Conservation (phyloP, 2,797 vertebrate species). For the Pitangus sulphuratus region DNA sequence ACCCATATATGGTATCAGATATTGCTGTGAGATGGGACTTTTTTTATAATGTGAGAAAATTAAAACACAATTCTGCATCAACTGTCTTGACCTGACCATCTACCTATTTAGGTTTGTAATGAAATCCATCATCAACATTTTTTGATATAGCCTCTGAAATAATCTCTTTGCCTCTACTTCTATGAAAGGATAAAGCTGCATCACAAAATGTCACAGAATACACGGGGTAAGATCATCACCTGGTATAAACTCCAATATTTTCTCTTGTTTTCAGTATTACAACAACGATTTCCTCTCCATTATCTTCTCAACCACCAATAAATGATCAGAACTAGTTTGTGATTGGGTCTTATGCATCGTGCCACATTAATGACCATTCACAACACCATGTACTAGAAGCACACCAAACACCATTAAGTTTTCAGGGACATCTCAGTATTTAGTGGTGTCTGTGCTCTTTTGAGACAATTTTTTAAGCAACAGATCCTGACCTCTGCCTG, state of each 20-base stretch:
- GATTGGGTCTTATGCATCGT: not conserved
- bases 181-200: not conserved
- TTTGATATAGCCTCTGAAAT: not conserved
- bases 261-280: not conserved
- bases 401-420: not conserved
- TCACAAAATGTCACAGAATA: not conserved
- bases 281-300: not conserved
- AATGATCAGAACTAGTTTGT: not conserved
- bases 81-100: not conserved
- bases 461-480: not conserved
- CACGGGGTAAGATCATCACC: not conserved
- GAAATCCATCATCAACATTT: not conserved
- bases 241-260: not conserved
- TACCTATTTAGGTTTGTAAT: not conserved
- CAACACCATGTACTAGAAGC: not conserved
- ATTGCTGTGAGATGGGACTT: not conserved
- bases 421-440: not conserved
- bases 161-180: not conserved
- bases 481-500: not conserved
- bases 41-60: not conserved
- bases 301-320: not conserved
- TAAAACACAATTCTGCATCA: not conserved
- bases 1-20: not conserved
- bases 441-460: not conserved
- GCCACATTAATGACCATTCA: not conserved